Evolutionary conservation across 2,888 invertebrate genomes (phyloP), one percentile per base, ranked within the genome.

Genomic region (Lymantria monacha): DNA sequence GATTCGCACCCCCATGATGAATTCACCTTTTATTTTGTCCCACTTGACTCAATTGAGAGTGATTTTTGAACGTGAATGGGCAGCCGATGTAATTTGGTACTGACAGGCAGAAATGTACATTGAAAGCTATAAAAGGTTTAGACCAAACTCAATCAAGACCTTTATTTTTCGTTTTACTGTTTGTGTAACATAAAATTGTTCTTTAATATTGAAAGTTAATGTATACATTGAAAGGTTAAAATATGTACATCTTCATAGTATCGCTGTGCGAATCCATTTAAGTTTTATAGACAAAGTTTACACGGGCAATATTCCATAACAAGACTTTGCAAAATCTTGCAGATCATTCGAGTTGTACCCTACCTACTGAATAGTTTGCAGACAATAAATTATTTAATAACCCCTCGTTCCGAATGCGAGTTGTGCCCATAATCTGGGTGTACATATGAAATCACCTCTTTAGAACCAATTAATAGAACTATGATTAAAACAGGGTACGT

Each of bases 331-430:
- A 71, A 69, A 85, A 86, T 87, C 85, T 86, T 86, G 76, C 72
- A 64, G 70, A 78, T 78, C 81, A 77, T 81, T 84, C 70, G 79
- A 81, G 74, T 76, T 74, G 74, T 75, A 70, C 81, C 84, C 81
- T 82, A 76, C 84, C 81, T 82, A 76, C 73, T 81, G 79, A 82
- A 83, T 85, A 87, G 85, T 84, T 73, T 80, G 75, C 74, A 83
- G 81, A 88, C 87, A 88, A 88, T 88, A 89, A 89, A 90, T 90
- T 88, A 87, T 88, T 85, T 87, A 85, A 87, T 88, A 87, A 85
- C 86, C 88, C 83, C 76, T 76, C 71, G 75, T 74, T 78, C 53
- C 70, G 74, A 74, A 72, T 72, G 79, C 80, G 73, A 83, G 81
- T 78, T 81, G 76, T 79, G 72, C 81, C 83, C 81, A 86, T 87